Evolutionary conservation across 2,888 invertebrate species (phyloP), one percentile per base, ranked within the genome.

Genomic region (Hermaeophaga mercurialis): DNA sequence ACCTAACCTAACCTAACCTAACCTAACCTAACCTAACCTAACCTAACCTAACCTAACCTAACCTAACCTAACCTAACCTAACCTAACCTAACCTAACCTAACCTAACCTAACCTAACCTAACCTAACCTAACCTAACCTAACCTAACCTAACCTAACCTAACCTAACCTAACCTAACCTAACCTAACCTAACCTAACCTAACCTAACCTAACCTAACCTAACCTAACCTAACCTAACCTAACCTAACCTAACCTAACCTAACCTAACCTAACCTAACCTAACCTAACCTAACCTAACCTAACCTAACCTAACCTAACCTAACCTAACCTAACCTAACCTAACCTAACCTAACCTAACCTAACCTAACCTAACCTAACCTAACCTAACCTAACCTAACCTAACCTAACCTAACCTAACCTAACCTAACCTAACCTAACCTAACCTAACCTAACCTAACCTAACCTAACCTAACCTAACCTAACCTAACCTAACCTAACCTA

Each of bases 81-180:
- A 64, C 62, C 65, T 61, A 63, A 65, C 63, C 65, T 63, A 63
- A 64, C 64, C 64, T 63, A 65, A 63, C 63, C 63, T 63, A 63
- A 58, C 65, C 63, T 64, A 63, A 64, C 64, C 63, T 64, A 58
- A 58, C 58, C 58, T 54, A 54, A 58, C 54, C 58, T 49, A 58
- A 55, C 58, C 58, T 54, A 58, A 58, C 58, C 58, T 54, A 58
- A 58, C 58, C 54, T 54, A 58, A 58, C 54, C 54, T 49, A 54
- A 55, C 54, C 54, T 45, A 58, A 54, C 58, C 54, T 43, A 48
- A 49, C 48, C 54, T 49, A 54, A 55, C 54, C 54, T 48, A 49
- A 54, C 54, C 54, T 49, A 54, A 57, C 57, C 56, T 39, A 53
- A 57, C 57, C 56, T 43, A 52, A 52, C 52, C 44, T 43, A 52